These are phyloP conservation scores for Coecobrya sp. DNA, from an alignment of 2,888 invertebrate species.

Conservation along the genomic window DNA sequence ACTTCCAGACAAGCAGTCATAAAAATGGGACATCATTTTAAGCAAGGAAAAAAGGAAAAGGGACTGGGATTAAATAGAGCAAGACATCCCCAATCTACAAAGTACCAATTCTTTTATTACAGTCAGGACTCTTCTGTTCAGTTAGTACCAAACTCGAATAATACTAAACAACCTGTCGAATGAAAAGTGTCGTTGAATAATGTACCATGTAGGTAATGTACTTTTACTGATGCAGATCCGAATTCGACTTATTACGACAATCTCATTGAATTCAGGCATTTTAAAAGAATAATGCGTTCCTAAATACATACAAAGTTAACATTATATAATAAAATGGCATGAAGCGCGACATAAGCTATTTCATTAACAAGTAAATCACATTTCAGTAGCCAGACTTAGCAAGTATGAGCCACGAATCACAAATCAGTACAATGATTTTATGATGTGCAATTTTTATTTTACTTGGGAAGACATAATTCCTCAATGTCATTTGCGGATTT, in stretches of 20 bases:
- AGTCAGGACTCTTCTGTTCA: not conserved
- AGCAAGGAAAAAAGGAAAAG: constrained; percentile 25
- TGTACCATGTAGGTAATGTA: not conserved
- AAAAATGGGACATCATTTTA: constrained; percentile 25
- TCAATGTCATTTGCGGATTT: too few species aligned
- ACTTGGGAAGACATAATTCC: too few species aligned
- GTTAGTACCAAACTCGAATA: not conserved
- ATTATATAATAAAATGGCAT: not conserved
- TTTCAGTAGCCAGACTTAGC: too few species aligned
- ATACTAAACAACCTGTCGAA: not conserved
- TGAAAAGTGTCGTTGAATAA: constrained; percentile 6
- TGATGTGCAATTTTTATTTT: too few species aligned
- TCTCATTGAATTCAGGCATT: not conserved
- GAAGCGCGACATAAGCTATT: not conserved
- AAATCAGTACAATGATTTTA: too few species aligned
- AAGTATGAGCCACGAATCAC: too few species aligned
- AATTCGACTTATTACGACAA: not conserved
- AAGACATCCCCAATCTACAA: constrained; percentile 33
- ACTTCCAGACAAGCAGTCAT: constrained; percentile 49
- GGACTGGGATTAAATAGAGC: constrained; percentile 69
- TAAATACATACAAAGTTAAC: not conserved
- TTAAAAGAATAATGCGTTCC: not conserved
- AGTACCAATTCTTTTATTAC: constrained; percentile 6
- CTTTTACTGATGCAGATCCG: not conserved
- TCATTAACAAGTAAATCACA: too few species aligned